Evolutionary conservation across 2,113 vertebrate species (phyloP).

Genomic region (Spheniscus mendiculus): DNA sequence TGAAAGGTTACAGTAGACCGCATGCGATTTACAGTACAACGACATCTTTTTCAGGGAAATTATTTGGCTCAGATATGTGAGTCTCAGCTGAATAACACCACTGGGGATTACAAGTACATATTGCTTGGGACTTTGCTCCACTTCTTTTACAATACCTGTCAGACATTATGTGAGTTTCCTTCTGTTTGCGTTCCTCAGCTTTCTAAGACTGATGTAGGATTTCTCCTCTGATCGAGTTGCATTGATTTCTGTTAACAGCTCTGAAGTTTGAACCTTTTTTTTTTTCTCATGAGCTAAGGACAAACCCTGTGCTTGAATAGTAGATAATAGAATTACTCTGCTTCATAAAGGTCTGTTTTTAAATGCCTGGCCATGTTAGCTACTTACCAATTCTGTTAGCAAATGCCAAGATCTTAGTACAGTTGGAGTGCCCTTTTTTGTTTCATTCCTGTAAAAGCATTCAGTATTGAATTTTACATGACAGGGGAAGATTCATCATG

Average conservation of each 20-base stretch:
- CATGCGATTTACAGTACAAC: neutral
- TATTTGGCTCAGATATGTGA: neutral
- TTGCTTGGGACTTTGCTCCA: neutral
- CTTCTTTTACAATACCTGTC: neutral
- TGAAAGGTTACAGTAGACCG: neutral
- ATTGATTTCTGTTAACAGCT: neutral
- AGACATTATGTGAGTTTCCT: neutral
- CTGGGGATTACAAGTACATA: neutral
- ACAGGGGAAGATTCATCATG: conserved; percentile 27
- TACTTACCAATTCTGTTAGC: neutral
- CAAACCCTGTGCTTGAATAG: neutral
- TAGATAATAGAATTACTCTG: conserved; percentile 18
- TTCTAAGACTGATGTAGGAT: neutral
- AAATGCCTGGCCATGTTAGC: neutral
- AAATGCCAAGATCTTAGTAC: neutral
- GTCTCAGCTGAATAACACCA: neutral
- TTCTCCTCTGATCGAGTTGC: neutral
- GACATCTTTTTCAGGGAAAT: neutral
- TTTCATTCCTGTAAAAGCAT: neutral
- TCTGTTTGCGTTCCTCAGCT: neutral
- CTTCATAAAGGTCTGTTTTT: neutral
- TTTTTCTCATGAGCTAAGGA: neutral
- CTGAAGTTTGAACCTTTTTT: neutral
- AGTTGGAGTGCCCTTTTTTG: neutral
- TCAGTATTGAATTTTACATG: conserved; percentile 51